phyloP scores from a whole-genome alignment of 2,888 invertebrate species.

The Parapristionchus giblindavisi region DNA sequence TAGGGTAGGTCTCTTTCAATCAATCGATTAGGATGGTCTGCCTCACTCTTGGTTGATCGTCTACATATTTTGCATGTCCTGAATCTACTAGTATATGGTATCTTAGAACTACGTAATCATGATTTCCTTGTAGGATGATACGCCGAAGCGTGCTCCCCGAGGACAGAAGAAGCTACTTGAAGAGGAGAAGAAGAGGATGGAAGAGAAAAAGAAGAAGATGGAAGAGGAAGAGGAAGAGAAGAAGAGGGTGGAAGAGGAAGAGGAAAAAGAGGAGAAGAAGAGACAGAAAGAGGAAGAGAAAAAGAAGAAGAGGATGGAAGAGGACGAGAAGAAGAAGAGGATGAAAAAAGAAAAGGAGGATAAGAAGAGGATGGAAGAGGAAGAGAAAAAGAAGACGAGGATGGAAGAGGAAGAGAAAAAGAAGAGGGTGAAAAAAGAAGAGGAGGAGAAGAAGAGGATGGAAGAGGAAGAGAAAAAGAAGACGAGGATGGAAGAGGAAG shows the following conservation, averaged over 20 bases:
- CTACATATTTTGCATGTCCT: no score
- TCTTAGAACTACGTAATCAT: no score
- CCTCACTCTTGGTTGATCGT: no score
- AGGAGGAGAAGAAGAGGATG: conserved; percentile 45
- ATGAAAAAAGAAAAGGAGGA: conserved; percentile 1
- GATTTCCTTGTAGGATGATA: background rate
- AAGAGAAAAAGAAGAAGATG: background rate
- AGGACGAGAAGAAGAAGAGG: conserved; percentile 71
- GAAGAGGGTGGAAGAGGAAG: background rate
- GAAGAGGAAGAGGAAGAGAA: background rate
- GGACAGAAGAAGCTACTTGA: conserved; percentile 9
- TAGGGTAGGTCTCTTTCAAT: no score
- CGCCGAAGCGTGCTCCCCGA: background rate
- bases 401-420: conserved; percentile 60
- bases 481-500: conserved; percentile 52
- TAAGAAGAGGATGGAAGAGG: conserved; percentile 41
- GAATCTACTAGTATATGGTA: no score
- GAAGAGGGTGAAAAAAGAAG: background rate
- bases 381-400: conserved; percentile 46
- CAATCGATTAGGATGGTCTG: no score
- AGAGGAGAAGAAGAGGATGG: conserved; percentile 2
- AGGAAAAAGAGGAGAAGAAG: conserved; percentile 80
- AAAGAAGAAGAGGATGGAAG: conserved; percentile 79
- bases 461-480: conserved; percentile 49
- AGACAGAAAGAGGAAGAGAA: conserved; percentile 90